A percentile compares a stretch with the other conserved stretches of the same genome.
phyloP scores from a whole-genome alignment of 92 coral and sea anemone species.

The Parazoanthus darwini region DNA sequence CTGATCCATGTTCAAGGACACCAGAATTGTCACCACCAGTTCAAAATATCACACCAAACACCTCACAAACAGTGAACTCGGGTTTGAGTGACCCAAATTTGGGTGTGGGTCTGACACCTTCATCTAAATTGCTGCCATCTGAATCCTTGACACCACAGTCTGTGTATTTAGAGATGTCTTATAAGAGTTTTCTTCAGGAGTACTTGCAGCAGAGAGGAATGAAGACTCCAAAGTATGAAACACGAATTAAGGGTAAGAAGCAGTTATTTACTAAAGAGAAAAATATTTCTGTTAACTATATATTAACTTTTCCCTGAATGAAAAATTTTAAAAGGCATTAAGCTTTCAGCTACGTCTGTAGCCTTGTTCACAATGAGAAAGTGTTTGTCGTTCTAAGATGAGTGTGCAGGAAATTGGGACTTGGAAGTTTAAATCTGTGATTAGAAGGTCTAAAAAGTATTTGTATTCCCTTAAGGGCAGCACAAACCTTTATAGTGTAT shows the following conservation, averaged over 20 bases:
- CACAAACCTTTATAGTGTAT: too few relatives aligned
- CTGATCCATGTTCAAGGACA: background rate
- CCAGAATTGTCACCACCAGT: background rate
- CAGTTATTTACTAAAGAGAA: too few relatives aligned
- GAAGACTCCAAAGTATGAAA: conserved; percentile 65
- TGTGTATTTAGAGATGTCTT: conserved; percentile 50
- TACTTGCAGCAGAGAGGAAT: conserved; percentile 82
- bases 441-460: too few relatives aligned
- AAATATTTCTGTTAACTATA: too few relatives aligned
- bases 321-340: too few relatives aligned
- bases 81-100: background rate
- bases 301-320: too few relatives aligned
- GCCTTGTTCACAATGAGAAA: too few relatives aligned
- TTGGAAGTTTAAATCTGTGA: too few relatives aligned
- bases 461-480: too few relatives aligned
- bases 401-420: too few relatives aligned
- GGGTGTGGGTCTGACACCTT: background rate
- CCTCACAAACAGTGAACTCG: background rate
- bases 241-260: conserved; percentile 61
- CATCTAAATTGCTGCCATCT: conserved; percentile 34
- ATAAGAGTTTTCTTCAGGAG: conserved; percentile 87
- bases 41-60: background rate
- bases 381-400: too few relatives aligned
- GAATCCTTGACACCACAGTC: conserved; percentile 2
- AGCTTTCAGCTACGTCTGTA: too few relatives aligned